Base-by-base conservation (phyloP, 2,113 vertebrate species). In the Ophthalmolycus amberensis region DNA sequence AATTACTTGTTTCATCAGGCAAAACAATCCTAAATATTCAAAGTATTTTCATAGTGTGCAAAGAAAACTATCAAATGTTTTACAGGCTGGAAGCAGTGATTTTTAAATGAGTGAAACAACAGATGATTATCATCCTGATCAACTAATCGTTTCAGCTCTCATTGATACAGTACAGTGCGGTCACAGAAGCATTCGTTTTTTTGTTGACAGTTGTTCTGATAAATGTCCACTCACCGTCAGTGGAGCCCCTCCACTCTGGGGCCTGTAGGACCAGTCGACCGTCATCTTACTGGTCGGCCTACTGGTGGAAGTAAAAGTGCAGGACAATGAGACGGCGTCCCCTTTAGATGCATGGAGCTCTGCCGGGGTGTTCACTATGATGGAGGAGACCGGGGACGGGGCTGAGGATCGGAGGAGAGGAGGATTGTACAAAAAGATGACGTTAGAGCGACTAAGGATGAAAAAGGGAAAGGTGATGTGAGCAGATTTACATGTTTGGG, bases 221-320 rank as follows among this genome's bases (percentile, higher is more conserved):
- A 44, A 62, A 54, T 2, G 3, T 68, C 20, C 38, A 92, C 94
- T 95, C 87, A 96, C 95, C 1, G 84, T 66, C 20, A 82, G 62
- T 9, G 92, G 81, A 0, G 84, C 71, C 0, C 97, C 96, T 11
- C 96, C 97, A 0, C 78, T 40, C 40, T 93, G 87, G 0, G 96
- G 94, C 6, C 94, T 94, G 56, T 96, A 98, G 0, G 96, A 96
- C 98, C 98, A 99, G 91, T 98, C 96, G 0, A 98, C 91, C 0
- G 90, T 94, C 86, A 98, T 95, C 64, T 82, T 95, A 77, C 96
- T 96, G 0, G 94, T 95, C 27, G 95, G 83, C 1, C 88, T 91
- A 0, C 91, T 93, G 12, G 79, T 93, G 16, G 98, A 98, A 7
- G n/a, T 93, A 94, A 99, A 99, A 0, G 92, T 92, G 87, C 98